Evolutionary conservation across 2,888 invertebrate species (phyloP), one percentile per base, ranked within the genome.

Genomic region (Fragum fragum): DNA sequence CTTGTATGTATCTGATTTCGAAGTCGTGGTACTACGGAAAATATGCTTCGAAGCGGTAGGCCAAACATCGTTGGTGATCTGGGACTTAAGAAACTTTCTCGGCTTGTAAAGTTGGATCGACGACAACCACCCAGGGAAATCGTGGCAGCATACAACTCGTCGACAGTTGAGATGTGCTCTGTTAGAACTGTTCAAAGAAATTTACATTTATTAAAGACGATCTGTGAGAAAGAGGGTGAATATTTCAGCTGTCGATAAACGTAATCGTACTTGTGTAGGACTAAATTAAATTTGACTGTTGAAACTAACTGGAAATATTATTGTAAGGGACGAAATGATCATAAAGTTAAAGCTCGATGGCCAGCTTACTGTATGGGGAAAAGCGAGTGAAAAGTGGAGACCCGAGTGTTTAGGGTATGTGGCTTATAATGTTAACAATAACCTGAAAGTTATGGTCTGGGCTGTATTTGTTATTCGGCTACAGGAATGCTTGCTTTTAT

Each of bases 351-450:
- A 55, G 63, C 57, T 23, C 32, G 71, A 66, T 39, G 74, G 75
- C 11, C 21, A 71, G 57, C 11, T 74, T 7, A 70, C 73, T 23
- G 63, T 74, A 11, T 74, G 79, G 74, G 69, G 79, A 57, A 79
- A 71, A 29, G 21, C 39, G 5, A 21, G 16, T 28, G 75, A 79
- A 32, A 75, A 57, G 29, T 75, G 79, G 72, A 47, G 66, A 55
- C 42, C 63, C 1, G 28, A 68, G 36, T 76, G 76, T 29, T 28
- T 73, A 7, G 47, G 53, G 9, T 63, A 42, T 29, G 23, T 80
- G n/a, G 18, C 32, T n/a, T 9, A 32, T 1, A 28, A 21, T 16
- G 55, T 18, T 7, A 28, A 28, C 11, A 57, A 5, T 26, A 72
- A 28, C 6, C 32, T 57, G 57, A 72, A 72, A 11, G 18, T 72